Percentiles rank a stretch among this genome's conserved stretches.
phyloP scores from a whole-genome alignment of 2,113 vertebrate genomes.

The Polypterus bichir region DNA sequence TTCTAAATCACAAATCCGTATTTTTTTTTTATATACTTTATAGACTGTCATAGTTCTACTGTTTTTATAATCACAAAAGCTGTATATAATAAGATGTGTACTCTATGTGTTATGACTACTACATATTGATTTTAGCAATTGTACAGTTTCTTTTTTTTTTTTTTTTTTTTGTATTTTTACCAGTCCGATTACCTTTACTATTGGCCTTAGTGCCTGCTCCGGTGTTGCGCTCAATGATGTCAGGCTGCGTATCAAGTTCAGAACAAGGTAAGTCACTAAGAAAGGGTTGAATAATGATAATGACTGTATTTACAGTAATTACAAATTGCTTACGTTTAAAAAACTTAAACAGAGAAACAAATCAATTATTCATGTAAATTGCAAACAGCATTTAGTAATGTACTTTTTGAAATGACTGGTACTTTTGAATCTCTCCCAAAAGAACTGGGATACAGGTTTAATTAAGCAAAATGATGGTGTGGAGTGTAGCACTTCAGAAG shows the following conservation, averaged over 20 bases:
- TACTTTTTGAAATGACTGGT: not conserved
- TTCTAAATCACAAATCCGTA: too few species aligned
- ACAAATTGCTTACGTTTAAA: not conserved
- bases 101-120: too few species aligned
- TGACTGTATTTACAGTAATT: conserved; percentile 7
- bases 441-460: not conserved
- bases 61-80: too few species aligned
- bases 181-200: conserved; percentile 68
- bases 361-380: not conserved
- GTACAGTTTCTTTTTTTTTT: conserved; percentile 12
- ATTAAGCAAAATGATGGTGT: not conserved
- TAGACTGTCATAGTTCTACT: too few species aligned
- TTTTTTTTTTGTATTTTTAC: conserved; percentile 10
- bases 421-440: not conserved
- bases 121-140: not conserved
- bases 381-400: not conserved
- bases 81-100: too few species aligned
- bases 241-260: conserved; percentile 64
- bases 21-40: too few species aligned
- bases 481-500: too few species aligned
- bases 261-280: conserved; percentile 71
- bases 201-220: conserved; percentile 71
- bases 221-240: conserved; percentile 82
- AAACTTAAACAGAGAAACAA: not conserved
- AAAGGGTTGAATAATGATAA: conserved; percentile 7